A percentile compares a stretch with the other conserved stretches of the same genome.
Evolutionary conservation across 2,113 vertebrate genomes (phyloP).

Genomic region (Lophius piscatorius): DNA sequence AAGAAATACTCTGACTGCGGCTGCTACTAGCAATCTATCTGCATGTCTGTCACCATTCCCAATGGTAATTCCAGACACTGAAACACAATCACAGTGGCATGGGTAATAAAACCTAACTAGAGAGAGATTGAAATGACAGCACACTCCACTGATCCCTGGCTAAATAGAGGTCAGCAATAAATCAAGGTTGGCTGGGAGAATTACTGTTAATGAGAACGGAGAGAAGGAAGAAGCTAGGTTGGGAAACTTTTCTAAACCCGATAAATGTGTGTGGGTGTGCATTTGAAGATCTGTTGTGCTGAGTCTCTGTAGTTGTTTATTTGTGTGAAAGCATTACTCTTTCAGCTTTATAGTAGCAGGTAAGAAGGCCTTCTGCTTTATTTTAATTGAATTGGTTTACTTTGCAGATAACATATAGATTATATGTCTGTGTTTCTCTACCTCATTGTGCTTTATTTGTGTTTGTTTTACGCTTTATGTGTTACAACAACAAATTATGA

Average conservation of each 20-base stretch:
- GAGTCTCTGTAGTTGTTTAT: conserved; percentile 11
- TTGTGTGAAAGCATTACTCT: conserved; percentile 19
- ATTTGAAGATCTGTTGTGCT: conserved; percentile 19
- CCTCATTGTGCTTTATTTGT: conserved; percentile 10
- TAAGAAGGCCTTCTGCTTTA: too few relatives aligned
- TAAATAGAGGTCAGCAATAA: conserved; percentile 69
- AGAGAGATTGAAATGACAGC: conserved; percentile 63
- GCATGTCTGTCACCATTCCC: conserved; percentile 47
- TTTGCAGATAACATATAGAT: conserved; percentile 17
- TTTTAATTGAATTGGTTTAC: conserved; percentile 24
- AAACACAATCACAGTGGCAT: conserved; percentile 60
- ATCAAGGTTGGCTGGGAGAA: conserved; percentile 49
- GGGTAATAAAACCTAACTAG: conserved; percentile 63
- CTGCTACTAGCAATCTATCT: conserved; percentile 34
- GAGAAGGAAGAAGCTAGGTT: background rate
- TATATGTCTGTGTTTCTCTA: conserved; percentile 15
- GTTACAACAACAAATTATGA: background rate
- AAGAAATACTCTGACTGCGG: conserved; percentile 11
- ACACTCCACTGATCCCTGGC: conserved; percentile 63
- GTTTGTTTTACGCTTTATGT: background rate
- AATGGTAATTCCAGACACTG: conserved; percentile 61
- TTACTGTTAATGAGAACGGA: conserved; percentile 58
- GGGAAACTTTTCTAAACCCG: conserved; percentile 21
- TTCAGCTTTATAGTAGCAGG: conserved; percentile 3
- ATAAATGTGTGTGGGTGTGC: background rate